Evolutionary conservation across 1,140 invertebrate genomes (phyloP).

Genomic region (Drosophila parabipectinata): DNA sequence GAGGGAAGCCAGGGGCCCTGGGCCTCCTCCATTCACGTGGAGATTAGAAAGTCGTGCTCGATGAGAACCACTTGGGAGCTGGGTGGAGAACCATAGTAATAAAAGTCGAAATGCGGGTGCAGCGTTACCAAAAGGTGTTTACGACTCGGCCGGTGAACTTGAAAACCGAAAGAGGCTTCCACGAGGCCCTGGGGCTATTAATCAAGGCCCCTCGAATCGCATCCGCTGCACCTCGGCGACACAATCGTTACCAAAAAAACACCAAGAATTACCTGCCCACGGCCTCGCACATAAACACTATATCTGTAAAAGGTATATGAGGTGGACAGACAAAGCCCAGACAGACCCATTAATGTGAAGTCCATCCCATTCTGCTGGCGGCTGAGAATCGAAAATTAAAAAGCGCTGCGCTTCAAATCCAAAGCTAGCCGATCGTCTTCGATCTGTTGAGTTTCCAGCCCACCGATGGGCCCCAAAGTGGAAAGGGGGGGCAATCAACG

Average conservation of each 20-base stretch:
- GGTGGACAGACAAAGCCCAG: constrained; percentile 46
- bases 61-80: not conserved
- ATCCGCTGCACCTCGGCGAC: constrained; percentile 46
- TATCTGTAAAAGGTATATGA: constrained; percentile 12
- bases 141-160: constrained; percentile 55
- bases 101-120: constrained; percentile 54
- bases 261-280: constrained; percentile 21
- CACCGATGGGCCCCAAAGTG: constrained; percentile 22
- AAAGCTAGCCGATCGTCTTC: constrained; percentile 39
- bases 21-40: constrained; percentile 38
- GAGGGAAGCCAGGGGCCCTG: constrained; percentile 40
- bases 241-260: constrained; percentile 28
- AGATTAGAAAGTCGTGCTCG: constrained; percentile 72
- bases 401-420: constrained; percentile 60
- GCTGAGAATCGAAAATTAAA: constrained; percentile 54
- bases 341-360: constrained; percentile 68
- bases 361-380: constrained; percentile 29
- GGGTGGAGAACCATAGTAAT: not conserved
- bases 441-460: constrained; percentile 20
- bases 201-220: constrained; percentile 50
- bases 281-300: constrained; percentile 31
- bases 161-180: constrained; percentile 43
- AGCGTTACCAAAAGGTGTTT: constrained; percentile 59
- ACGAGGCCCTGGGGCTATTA: constrained; percentile 49
- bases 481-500: constrained; percentile 17